Conservation (phyloP, 92 coral and sea anemone species). For the Muricea muricata region DNA sequence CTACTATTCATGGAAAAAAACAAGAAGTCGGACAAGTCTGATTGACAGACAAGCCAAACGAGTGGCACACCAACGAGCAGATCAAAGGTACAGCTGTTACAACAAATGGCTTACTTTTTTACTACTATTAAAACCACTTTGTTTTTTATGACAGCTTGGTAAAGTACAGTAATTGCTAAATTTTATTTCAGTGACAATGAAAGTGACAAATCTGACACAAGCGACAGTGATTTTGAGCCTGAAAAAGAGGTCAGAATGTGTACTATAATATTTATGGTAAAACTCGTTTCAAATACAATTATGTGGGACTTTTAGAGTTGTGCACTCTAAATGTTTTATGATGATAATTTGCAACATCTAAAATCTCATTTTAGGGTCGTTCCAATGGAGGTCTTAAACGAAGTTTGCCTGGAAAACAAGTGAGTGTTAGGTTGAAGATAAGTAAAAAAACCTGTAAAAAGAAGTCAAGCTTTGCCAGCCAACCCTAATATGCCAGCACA, state of each 20-base stretch:
- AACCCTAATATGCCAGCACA: too few relatives aligned
- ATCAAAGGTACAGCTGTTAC: conserved; percentile 62
- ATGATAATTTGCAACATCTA: neutral
- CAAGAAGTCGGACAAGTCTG: conserved; percentile 94
- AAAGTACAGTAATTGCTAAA: neutral
- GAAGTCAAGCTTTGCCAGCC: too few relatives aligned
- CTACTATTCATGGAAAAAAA: conserved; percentile 98
- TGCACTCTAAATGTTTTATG: neutral
- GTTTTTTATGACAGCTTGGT: too few relatives aligned
- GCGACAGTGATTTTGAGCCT: conserved; percentile 99
- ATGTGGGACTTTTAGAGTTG: neutral
- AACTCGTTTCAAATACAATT: too few relatives aligned
- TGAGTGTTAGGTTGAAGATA: neutral
- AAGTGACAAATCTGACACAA: conserved; percentile 94
- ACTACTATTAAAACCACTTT: too few relatives aligned
- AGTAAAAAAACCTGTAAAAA: too few relatives aligned
- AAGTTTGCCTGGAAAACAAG: conserved; percentile 28
- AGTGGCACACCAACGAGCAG: conserved; percentile 80
- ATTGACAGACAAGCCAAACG: conserved; percentile 96
- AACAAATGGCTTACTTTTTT: too few relatives aligned
- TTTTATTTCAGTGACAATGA: conserved; percentile 71
- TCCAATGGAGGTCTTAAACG: conserved; percentile 36
- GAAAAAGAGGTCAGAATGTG: conserved; percentile 85
- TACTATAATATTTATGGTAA: too few relatives aligned
- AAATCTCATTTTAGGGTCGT: conserved; percentile 14